These are phyloP conservation scores for Atopsyche davidsoni DNA, from an alignment of 1,140 invertebrate species.

Conservation along the genomic window DNA sequence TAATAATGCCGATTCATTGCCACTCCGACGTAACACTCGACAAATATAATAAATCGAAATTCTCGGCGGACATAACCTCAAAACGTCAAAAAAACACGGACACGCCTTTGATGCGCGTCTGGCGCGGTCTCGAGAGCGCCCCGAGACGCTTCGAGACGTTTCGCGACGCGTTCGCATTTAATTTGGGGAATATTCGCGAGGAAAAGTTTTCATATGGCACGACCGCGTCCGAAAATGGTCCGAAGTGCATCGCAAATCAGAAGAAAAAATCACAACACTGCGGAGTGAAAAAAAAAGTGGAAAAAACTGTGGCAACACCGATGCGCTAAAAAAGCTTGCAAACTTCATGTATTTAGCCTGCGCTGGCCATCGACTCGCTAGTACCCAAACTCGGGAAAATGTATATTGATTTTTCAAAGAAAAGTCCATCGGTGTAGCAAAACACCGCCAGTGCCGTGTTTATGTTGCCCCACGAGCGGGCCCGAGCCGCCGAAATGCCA, in stretches of 20 bases:
- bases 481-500: constrained; percentile 46
- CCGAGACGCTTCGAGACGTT: no score
- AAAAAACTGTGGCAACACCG: constrained; percentile 53
- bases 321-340: constrained; percentile 53
- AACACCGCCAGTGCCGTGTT: constrained; percentile 49
- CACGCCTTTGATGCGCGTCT: no score
- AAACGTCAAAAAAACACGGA: no score
- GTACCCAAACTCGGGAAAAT: constrained; percentile 49
- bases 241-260: constrained; percentile 45
- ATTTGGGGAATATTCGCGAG: no score
- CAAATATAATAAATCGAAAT: no score
- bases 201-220: no score
- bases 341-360: constrained; percentile 52
- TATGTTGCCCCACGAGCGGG: constrained; percentile 45
- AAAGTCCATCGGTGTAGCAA: constrained; percentile 51
- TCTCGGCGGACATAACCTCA: no score
- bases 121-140: no score
- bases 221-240: no score
- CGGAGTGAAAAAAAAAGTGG: constrained; percentile 48
- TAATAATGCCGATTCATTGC: no score
- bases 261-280: constrained; percentile 48
- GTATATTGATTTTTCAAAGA: constrained; percentile 55
- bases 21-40: no score
- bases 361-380: constrained; percentile 53
- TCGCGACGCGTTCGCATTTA: no score